phyloP scores from a whole-genome alignment of 2,888 invertebrate genomes.

The Dorcus hopei region DNA sequence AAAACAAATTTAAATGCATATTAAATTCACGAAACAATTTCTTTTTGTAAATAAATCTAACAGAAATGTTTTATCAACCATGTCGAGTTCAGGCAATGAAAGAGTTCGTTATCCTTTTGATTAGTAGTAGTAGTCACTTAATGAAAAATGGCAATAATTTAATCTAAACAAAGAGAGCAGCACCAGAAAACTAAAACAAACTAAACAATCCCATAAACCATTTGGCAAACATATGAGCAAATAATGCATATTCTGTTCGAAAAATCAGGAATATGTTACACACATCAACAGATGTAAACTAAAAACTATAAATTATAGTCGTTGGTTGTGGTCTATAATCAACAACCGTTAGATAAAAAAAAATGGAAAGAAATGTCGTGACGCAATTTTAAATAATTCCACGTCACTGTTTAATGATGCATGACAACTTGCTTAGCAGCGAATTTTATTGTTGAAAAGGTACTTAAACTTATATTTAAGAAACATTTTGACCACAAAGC shows the following conservation, averaged over 20 bases:
- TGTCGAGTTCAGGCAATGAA: too few relatives aligned
- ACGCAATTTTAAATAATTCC: too few relatives aligned
- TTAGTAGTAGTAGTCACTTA: neutral
- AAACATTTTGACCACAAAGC: too few relatives aligned
- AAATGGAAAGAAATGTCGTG: neutral
- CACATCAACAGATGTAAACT: too few relatives aligned
- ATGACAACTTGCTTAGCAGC: too few relatives aligned
- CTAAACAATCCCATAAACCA: neutral
- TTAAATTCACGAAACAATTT: neutral
- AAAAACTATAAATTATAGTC: too few relatives aligned
- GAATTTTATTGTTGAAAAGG: too few relatives aligned
- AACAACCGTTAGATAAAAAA: neutral
- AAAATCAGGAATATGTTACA: too few relatives aligned
- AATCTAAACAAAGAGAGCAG: neutral
- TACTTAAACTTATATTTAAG: too few relatives aligned
- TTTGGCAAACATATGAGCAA: neutral
- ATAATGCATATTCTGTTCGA: neutral
- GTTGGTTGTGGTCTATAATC: too few relatives aligned
- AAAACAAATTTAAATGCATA: too few relatives aligned
- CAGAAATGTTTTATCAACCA: neutral
- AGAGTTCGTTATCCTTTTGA: neutral
- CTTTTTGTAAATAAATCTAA: constrained; percentile 2
- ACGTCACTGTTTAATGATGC: too few relatives aligned
- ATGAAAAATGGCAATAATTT: neutral
- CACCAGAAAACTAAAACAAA: neutral